Percentiles rank a stretch among this genome's conserved stretches.
Conservation (phyloP, 2,888 invertebrate genomes). For the Torymus aiolomorphi region DNA sequence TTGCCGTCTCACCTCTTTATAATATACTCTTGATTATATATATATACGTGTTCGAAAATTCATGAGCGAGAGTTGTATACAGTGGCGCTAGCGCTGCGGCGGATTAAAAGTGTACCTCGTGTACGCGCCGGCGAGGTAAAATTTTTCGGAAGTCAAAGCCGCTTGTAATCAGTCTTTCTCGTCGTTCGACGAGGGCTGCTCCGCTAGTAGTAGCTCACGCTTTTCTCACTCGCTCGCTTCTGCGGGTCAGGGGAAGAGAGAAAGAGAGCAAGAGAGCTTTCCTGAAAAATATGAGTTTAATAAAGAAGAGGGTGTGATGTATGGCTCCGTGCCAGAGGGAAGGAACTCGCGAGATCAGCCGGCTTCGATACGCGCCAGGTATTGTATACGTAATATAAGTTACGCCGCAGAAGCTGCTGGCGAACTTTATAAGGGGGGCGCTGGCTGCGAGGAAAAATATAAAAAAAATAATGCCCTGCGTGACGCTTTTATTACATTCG, state of each 20-base stretch:
- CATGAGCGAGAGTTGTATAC: neutral
- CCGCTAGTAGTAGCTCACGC: neutral
- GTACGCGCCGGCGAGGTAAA: neutral
- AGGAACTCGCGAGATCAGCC: conserved; percentile 69
- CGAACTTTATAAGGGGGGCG: conserved; percentile 56
- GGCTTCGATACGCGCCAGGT: conserved; percentile 69
- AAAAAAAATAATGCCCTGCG: conserved; percentile 52
- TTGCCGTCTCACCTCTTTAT: too few relatives aligned
- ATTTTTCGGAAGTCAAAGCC: conserved; percentile 40
- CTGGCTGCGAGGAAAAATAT: conserved; percentile 10
- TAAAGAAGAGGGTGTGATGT: conserved; percentile 74
- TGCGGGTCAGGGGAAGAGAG: conserved; percentile 53
- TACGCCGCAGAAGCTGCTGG: conserved; percentile 46
- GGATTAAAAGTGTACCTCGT: conserved; percentile 14
- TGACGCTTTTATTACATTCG: conserved; percentile 56
- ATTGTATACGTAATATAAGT: conserved; percentile 69
- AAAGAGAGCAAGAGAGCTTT: conserved; percentile 66
- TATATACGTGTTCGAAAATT: neutral
- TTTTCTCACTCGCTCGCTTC: conserved; percentile 2
- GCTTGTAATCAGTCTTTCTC: conserved; percentile 47
- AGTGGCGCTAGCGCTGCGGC: neutral
- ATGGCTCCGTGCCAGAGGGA: conserved; percentile 65
- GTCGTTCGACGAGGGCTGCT: conserved; percentile 42
- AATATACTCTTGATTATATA: too few relatives aligned
- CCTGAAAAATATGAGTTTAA: conserved; percentile 74